Percentiles rank a stretch among this genome's conserved stretches.
These are phyloP conservation scores for Stichopus chloronotus DNA, from an alignment of 35 echinoderm and acorn worm genomes.

Conservation along the genomic window DNA sequence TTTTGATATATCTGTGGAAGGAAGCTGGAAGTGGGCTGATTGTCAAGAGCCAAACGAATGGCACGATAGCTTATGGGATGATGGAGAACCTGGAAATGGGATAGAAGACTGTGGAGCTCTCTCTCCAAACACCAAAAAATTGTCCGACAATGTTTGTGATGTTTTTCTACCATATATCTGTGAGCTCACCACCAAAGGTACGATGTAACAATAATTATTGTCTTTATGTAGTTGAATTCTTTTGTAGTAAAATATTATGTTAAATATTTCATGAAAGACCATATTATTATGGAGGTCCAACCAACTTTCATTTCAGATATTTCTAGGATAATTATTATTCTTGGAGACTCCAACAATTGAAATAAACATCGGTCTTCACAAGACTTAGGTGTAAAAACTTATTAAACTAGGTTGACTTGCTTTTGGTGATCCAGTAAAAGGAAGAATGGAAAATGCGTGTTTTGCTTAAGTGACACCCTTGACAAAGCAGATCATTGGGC, in stretches of 20 bases:
- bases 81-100: conserved; percentile 75
- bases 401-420: background rate
- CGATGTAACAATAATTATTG: background rate
- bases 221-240: background rate
- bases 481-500: too few species aligned
- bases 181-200: background rate
- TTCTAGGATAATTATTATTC: too few species aligned
- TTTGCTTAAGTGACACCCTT: too few species aligned
- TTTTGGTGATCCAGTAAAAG: background rate
- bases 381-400: too few species aligned
- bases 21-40: conserved; percentile 80
- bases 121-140: conserved; percentile 4
- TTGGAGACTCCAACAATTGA: too few species aligned
- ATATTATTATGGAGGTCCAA: too few species aligned
- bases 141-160: conserved; percentile 60
- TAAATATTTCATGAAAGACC: too few species aligned
- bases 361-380: too few species aligned
- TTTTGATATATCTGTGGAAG: conserved; percentile 76
- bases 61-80: conserved; percentile 70
- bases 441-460: conserved; percentile 46
- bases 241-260: background rate
- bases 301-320: too few species aligned
- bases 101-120: conserved; percentile 69
- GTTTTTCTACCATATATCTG: background rate
- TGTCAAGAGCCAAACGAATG: conserved; percentile 57